phyloP scores from a whole-genome alignment of 2,888 invertebrate species.

The Eurois occulta region DNA sequence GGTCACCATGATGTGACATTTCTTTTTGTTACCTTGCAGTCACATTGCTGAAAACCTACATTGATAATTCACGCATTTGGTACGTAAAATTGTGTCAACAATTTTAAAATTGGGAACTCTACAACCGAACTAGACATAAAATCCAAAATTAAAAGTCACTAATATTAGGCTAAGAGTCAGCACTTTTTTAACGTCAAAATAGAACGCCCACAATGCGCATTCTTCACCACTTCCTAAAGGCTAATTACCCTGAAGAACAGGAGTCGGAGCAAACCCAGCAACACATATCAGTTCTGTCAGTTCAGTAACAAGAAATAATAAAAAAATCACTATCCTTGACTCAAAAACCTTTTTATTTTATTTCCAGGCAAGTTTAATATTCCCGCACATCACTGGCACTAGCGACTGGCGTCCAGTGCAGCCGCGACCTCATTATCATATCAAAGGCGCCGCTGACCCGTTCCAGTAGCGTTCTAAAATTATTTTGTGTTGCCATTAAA shows the following conservation, averaged over 20 bases:
- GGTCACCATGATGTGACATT: background rate
- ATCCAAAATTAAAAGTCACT: background rate
- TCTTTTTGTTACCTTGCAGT: background rate
- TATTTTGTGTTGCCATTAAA: slow-evolving; percentile 44
- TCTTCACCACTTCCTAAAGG: background rate
- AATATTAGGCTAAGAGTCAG: background rate
- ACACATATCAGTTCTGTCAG: too few relatives aligned
- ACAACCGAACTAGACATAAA: background rate
- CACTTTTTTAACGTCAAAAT: background rate
- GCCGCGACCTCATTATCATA: slow-evolving; percentile 72
- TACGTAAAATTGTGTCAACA: background rate
- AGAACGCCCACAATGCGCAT: background rate
- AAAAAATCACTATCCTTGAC: background rate
- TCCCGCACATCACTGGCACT: slow-evolving; percentile 31
- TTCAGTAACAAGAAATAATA: background rate
- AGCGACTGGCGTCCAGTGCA: slow-evolving; percentile 41
- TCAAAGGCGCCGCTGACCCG: slow-evolving; percentile 68
- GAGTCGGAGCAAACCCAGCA: too few relatives aligned
- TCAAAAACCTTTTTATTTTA: background rate
- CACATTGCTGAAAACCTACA: background rate
- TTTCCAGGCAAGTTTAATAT: background rate
- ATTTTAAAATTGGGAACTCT: background rate
- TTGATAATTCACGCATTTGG: background rate
- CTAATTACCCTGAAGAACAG: background rate
- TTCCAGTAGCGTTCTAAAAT: slow-evolving; percentile 54